Evolutionary conservation across 2,113 vertebrate genomes (phyloP), one percentile per base, ranked within the genome.

Genomic region (Leuciscus idus): DNA sequence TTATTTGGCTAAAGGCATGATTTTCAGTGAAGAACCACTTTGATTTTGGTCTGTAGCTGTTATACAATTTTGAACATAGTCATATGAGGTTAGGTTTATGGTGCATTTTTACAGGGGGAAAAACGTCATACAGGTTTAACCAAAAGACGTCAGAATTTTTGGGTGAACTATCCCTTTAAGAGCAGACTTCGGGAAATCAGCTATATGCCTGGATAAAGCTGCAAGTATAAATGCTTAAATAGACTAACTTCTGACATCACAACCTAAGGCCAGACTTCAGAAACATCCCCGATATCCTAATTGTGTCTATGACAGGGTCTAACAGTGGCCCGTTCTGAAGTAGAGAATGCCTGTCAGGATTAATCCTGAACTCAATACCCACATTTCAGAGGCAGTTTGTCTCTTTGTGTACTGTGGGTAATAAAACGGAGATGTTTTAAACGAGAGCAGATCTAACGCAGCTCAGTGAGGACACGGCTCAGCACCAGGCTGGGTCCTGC

Each of bases 391-490:
- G 68, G 57, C 46, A 64, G 70, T 64, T 87, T 79, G 85, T 83
- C 85, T 57, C 55, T 72, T 30, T 33, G 74, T 79, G 33, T 28
- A 33, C 62, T 85, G 36, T 74, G 86, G 83, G 84, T 89, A 72
- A 28, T 83, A 62, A 85, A 64, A 87, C 81, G 64, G 70, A 77
- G 55, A 86, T 80, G 84, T 87, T 84, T 84, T 81, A 88, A 89
- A 90, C 81, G 85, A 82, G 81, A 88, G 88, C 62, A 85, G 74
- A 89, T 89, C 88, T 85, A 85, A 83, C 76, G 36, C 73, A 21
- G 70, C 76, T 75, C 68, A 70, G 46, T 52, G 86, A 89, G 88
- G 84, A 83, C 81, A 78, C 84, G 26, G 78, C 82, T 87, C 33
- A 81, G 73, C 77, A 78, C 77, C 83, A 88, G 83, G 21, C 77